Conservation (phyloP, 53 echinoderm and acorn worm genomes). For the Stichopus horrens region DNA sequence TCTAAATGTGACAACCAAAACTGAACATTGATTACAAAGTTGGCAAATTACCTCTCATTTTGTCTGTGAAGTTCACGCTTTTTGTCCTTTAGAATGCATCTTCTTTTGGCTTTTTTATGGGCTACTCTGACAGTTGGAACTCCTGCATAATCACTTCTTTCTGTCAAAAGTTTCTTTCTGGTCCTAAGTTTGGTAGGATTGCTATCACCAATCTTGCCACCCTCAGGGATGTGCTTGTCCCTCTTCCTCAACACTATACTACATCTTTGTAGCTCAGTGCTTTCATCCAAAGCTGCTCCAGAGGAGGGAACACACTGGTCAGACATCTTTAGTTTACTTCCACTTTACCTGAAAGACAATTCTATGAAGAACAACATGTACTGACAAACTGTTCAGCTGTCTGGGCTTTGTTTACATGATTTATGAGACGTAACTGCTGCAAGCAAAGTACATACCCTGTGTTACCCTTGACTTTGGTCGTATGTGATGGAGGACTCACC, state of each 20-base stretch:
- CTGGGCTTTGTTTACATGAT: too few relatives aligned
- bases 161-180: neutral
- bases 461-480: too few relatives aligned
- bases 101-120: conserved; percentile 34
- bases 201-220: too few relatives aligned
- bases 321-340: neutral
- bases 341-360: too few relatives aligned
- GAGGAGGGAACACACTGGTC: conserved; percentile 20
- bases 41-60: conserved; percentile 25
- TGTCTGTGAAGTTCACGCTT: conserved; percentile 38
- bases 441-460: too few relatives aligned
- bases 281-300: neutral
- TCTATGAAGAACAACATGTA: too few relatives aligned
- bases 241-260: neutral
- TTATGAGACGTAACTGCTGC: too few relatives aligned
- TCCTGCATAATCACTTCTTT: neutral
- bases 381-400: too few relatives aligned
- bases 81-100: conserved; percentile 20
- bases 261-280: neutral
- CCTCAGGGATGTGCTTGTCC: neutral
- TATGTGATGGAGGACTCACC: too few relatives aligned
- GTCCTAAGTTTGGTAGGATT: neutral
- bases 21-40: neutral
- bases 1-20: neutral
- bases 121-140: conserved; percentile 11